A percentile compares a stretch with the other conserved stretches of the same genome.
These are phyloP conservation scores for Pyrrhosoma nymphula DNA, from an alignment of 2,888 invertebrate species.

Conservation along the genomic window DNA sequence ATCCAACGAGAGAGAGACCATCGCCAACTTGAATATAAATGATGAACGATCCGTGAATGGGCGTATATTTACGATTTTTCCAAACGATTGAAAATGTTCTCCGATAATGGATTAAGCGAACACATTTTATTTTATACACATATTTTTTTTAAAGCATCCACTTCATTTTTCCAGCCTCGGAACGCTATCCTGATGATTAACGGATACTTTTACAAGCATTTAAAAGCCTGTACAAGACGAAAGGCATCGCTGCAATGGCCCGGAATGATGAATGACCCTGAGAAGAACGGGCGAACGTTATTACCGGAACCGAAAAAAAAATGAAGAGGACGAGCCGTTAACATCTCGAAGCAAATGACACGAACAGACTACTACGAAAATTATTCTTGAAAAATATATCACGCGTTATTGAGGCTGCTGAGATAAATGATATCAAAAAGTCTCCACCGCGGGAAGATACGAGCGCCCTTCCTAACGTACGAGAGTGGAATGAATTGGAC, in stretches of 20 bases:
- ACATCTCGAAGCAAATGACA: neutral
- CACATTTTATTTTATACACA: too few relatives aligned
- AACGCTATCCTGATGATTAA: neutral
- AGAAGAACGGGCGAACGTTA: neutral
- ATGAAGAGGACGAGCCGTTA: neutral
- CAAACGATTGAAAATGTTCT: neutral
- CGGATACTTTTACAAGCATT: conserved; percentile 25
- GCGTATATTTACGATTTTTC: conserved; percentile 3
- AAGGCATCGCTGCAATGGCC: neutral
- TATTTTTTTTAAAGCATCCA: neutral
- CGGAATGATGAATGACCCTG: neutral
- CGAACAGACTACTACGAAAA: neutral
- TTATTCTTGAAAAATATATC: conserved; percentile 1
- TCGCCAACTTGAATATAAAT: conserved; percentile 1
- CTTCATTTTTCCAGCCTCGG: neutral
- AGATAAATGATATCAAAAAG: neutral
- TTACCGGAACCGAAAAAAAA: neutral
- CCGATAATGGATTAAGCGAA: neutral
- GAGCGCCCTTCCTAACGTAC: neutral
- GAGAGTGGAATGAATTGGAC: neutral
- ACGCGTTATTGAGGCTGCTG: neutral
- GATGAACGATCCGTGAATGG: neutral
- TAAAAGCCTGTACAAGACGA: neutral
- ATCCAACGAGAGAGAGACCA: neutral
- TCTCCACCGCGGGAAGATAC: neutral